A percentile compares a stretch with the other conserved stretches of the same genome.
phyloP scores from a whole-genome alignment of 1,140 invertebrate genomes.

The Hypsibius dujardini region DNA sequence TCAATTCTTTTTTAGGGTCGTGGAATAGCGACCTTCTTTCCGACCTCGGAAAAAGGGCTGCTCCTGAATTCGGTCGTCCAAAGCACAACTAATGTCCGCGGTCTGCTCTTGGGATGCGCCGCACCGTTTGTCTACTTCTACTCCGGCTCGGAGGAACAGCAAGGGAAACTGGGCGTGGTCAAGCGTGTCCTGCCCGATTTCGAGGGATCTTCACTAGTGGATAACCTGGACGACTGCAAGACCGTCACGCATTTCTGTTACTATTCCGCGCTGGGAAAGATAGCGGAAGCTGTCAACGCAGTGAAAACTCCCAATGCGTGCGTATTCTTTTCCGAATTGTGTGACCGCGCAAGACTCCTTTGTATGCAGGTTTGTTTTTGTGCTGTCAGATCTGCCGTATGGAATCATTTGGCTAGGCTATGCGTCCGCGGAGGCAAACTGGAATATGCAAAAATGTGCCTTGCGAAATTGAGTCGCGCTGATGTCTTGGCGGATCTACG shows the following conservation, averaged over 20 bases:
- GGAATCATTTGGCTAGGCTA: constrained; percentile 3
- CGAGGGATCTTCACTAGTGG: not conserved
- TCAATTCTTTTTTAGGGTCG: too few species aligned
- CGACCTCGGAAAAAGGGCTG: constrained; percentile 1
- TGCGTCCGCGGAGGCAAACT: not conserved
- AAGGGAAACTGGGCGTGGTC: not conserved
- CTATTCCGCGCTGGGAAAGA: not conserved
- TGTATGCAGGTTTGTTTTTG: not conserved
- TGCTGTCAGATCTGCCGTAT: too few species aligned
- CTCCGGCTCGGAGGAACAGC: not conserved
- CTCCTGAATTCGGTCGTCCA: not conserved
- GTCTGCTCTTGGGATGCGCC: not conserved
- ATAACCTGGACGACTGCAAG: not conserved
- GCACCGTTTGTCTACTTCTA: not conserved
- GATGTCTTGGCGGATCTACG: constrained; percentile 2
- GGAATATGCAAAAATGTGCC: constrained; percentile 11
- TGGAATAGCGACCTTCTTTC: constrained; percentile 5
- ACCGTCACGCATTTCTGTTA: not conserved
- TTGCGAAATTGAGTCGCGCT: not conserved
- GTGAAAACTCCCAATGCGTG: not conserved
- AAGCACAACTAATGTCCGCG: not conserved
- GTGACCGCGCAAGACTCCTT: not conserved
- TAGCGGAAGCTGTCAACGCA: not conserved
- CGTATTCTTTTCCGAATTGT: not conserved
- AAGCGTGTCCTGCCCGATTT: not conserved